A percentile compares a stretch with the other conserved stretches of the same genome.
Evolutionary conservation across 2,888 invertebrate genomes (phyloP).

Genomic region (Drosophila diplacantha): DNA sequence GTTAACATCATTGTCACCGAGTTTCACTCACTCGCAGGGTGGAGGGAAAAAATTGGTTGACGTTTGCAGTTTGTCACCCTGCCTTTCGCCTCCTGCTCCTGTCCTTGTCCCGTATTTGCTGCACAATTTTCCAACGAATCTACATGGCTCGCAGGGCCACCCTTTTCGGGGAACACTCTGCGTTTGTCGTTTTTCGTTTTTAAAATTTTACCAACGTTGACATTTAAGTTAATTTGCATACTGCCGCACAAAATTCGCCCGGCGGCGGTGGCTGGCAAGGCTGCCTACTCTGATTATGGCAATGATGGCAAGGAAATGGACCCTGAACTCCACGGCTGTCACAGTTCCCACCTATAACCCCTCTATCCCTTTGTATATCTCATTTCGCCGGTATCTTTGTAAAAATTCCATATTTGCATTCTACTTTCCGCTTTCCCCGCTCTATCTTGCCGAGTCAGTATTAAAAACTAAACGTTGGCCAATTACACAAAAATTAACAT

Average conservation of each 20-base stretch:
- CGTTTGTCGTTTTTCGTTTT: constrained; percentile 45
- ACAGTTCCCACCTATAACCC: constrained; percentile 19
- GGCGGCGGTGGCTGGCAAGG: constrained; percentile 3
- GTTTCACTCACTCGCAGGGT: constrained; percentile 50
- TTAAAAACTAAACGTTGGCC: constrained; percentile 58
- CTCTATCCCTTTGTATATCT: constrained; percentile 9
- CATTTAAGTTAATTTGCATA: constrained; percentile 73
- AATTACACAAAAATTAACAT: constrained; percentile 64
- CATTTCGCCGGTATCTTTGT: not conserved
- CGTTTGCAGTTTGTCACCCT: constrained; percentile 64
- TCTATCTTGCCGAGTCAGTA: constrained; percentile 17
- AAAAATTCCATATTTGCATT: constrained; percentile 15
- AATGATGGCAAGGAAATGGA: constrained; percentile 26
- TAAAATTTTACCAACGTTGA: constrained; percentile 50
- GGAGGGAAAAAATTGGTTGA: constrained; percentile 45
- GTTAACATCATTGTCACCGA: constrained; percentile 72
- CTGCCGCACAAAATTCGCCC: constrained; percentile 56
- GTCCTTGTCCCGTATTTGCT: constrained; percentile 27
- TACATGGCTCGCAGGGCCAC: constrained; percentile 26
- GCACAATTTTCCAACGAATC: constrained; percentile 57
- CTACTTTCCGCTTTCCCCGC: not conserved
- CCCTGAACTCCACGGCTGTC: constrained; percentile 22
- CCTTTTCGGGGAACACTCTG: constrained; percentile 42
- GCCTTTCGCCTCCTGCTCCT: not conserved
- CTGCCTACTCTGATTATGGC: constrained; percentile 29